Percentiles rank a stretch among this genome's conserved stretches.
phyloP scores from a whole-genome alignment of 2,797 vertebrate genomes.

The Coluber constrictor region DNA sequence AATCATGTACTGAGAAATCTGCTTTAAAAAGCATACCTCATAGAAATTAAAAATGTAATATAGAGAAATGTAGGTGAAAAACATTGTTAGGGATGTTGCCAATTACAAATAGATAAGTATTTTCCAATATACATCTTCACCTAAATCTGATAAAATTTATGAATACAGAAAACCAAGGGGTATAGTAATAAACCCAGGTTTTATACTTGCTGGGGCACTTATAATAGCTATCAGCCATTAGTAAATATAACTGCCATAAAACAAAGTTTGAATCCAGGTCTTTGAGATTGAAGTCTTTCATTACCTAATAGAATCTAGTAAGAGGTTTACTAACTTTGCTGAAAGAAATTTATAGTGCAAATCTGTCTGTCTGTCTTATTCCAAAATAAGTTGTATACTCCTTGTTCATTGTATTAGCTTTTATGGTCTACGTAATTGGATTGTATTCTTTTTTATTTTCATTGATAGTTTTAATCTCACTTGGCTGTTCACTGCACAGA shows the following conservation, averaged over 20 bases:
- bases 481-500: neutral
- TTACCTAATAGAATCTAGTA: neutral
- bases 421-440: neutral
- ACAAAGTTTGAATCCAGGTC: neutral
- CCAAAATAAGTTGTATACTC: neutral
- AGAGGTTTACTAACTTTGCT: neutral
- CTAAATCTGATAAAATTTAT: neutral
- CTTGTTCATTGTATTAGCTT: neutral
- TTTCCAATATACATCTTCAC: neutral
- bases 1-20: neutral
- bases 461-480: neutral
- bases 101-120: neutral
- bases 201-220: neutral
- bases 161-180: neutral
- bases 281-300: neutral
- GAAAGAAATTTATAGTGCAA: neutral
- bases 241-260: neutral
- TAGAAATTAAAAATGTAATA: neutral
- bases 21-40: neutral
- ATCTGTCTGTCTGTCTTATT: neutral
- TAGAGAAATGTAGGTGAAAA: neutral
- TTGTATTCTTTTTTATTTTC: neutral
- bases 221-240: neutral
- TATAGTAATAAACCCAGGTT: neutral
- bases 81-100: neutral